phyloP scores from a whole-genome alignment of 2,113 vertebrate species.

The Nematolebias whitei region DNA sequence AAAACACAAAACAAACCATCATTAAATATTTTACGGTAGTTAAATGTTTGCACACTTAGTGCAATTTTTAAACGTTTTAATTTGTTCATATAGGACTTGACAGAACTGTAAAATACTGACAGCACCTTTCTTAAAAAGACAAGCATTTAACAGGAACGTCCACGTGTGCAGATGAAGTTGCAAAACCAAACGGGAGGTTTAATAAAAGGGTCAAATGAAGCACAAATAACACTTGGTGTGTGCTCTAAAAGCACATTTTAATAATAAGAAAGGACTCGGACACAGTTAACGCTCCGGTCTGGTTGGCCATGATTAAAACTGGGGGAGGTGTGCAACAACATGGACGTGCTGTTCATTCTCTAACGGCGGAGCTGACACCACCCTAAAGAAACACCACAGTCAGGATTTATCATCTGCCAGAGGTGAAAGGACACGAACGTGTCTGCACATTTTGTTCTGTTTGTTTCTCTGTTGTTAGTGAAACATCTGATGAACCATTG shows the following conservation, averaged over 20 bases:
- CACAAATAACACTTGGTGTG: conserved; percentile 33
- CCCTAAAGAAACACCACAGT: conserved; percentile 65
- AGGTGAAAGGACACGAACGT: no score
- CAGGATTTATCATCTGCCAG: conserved; percentile 47
- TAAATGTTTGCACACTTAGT: no score
- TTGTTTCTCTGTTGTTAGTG: no score
- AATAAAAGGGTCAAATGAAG: no score
- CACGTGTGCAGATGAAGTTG: conserved; percentile 27
- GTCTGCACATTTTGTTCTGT: no score
- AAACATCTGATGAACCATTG: no score
- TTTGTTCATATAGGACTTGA: no score
- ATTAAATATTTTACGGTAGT: no score
- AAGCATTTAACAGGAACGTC: conserved; percentile 13
- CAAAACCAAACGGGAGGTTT: conserved; percentile 19
- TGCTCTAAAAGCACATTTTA: conserved; percentile 51
- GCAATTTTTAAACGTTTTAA: no score
- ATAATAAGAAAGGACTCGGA: conserved; percentile 54
- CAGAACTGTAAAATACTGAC: not conserved
- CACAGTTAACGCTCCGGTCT: conserved; percentile 45
- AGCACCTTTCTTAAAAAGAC: not conserved
- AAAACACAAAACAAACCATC: no score
- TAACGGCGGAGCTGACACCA: no score
- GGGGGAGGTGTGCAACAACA: conserved; percentile 40
- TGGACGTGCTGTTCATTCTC: conserved; percentile 61
- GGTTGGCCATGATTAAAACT: conserved; percentile 52